A percentile compares a stretch with the other conserved stretches of the same genome.
phyloP scores from a whole-genome alignment of 2,888 invertebrate species.

The Microchrysa polita region DNA sequence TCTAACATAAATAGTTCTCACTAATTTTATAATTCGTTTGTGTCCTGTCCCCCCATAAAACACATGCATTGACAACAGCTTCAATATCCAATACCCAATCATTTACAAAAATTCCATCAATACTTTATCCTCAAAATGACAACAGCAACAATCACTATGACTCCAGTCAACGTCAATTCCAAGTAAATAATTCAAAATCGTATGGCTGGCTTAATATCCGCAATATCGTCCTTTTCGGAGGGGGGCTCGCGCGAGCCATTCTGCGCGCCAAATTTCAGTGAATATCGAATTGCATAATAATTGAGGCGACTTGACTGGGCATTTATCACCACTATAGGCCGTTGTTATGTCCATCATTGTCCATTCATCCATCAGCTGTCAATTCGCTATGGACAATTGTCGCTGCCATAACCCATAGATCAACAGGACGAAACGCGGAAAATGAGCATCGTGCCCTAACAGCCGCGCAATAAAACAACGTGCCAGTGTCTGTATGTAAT shows the following conservation, averaged over 20 bases:
- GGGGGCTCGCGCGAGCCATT: too few species aligned
- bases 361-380: conserved; percentile 48
- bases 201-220: not conserved
- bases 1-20: too few species aligned
- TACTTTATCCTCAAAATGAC: not conserved
- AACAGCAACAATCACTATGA: conserved; percentile 4
- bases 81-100: not conserved
- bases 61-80: not conserved
- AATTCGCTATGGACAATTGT: conserved; percentile 46
- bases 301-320: conserved; percentile 12
- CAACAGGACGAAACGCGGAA: conserved; percentile 41
- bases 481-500: too few species aligned
- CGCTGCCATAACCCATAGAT: conserved; percentile 48
- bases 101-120: not conserved
- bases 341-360: conserved; percentile 45
- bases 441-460: conserved; percentile 26
- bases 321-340: conserved; percentile 28
- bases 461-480: conserved; percentile 9
- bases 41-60: too few species aligned
- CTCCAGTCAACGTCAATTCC: conserved; percentile 12
- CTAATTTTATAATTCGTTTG: too few species aligned
- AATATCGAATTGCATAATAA: conserved; percentile 32
- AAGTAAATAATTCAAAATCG: conserved; percentile 7
- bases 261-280: not conserved
- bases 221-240: not conserved